phyloP scores from a whole-genome alignment of 2,113 vertebrate species.

The Pelecanoides urinatrix region DNA sequence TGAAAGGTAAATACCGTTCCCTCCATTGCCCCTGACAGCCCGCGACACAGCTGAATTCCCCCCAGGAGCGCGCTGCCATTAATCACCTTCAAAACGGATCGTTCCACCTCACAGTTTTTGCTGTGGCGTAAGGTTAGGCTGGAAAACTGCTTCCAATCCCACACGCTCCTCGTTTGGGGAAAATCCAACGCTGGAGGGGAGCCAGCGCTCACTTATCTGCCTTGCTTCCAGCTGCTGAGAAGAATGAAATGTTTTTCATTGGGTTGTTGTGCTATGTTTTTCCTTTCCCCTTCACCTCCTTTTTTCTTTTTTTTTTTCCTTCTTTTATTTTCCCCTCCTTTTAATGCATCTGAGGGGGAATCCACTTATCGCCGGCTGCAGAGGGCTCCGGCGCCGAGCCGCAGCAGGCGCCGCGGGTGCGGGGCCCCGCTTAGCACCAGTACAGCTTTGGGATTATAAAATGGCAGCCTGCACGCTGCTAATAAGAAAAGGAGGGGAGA shows the following conservation, averaged over 20 bases:
- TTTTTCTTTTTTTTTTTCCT: not conserved
- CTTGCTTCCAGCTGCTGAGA: not conserved
- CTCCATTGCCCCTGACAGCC: constrained; percentile 37
- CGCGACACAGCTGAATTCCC: constrained; percentile 13
- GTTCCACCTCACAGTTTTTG: not conserved
- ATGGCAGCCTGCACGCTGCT: not conserved
- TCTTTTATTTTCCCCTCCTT: not conserved
- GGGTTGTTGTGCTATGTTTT: not conserved
- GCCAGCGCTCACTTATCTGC: not conserved
- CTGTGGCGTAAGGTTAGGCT: not conserved
- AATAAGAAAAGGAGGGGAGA: not conserved
- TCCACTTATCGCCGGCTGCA: not conserved
- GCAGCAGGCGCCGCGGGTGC: fast-evolving
- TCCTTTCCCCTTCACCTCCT: not conserved
- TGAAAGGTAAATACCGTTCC: constrained; percentile 47
- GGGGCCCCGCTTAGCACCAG: not conserved
- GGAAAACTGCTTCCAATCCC: not conserved
- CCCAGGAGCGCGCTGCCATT: constrained; percentile 17
- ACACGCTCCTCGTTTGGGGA: not conserved
- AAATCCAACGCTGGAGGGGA: not conserved
- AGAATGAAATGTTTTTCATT: not conserved
- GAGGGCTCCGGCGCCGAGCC: not conserved
- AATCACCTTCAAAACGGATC: constrained; percentile 38
- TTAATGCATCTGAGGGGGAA: not conserved
- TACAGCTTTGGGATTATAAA: not conserved